Conservation (phyloP, 1,140 invertebrate species). For the Macrobrachium rosenbergii region DNA sequence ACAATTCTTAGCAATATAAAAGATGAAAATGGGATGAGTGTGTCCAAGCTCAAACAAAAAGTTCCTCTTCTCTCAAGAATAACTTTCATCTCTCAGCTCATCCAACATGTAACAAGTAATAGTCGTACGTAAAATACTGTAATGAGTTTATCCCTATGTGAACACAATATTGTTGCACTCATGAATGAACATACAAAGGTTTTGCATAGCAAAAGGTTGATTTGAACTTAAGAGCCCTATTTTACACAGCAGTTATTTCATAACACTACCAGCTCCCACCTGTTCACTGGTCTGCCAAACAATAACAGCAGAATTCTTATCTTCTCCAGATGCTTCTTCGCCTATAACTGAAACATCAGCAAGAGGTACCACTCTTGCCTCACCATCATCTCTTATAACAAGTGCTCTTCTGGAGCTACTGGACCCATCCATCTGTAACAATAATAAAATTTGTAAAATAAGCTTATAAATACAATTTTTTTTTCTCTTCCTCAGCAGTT, state of each 20-base stretch:
- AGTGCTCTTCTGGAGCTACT: slow-evolving; percentile 33
- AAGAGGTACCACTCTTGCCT: slow-evolving; percentile 49
- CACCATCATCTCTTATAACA: slow-evolving; percentile 53
- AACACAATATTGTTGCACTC: too few species aligned
- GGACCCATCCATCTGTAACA: slow-evolving; percentile 39
- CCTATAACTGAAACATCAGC: slow-evolving; percentile 40
- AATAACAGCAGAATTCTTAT: slow-evolving; percentile 47
- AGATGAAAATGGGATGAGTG: too few species aligned
- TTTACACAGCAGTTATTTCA: background rate
- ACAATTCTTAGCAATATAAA: too few species aligned
- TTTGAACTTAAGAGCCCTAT: background rate
- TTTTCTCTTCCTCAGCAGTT: too few species aligned
- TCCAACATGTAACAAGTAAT: too few species aligned
- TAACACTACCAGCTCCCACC: background rate
- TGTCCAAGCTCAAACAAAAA: too few species aligned
- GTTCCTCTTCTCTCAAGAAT: too few species aligned
- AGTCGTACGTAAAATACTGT: too few species aligned
- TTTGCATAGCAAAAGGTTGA: background rate
- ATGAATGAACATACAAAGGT: too few species aligned
- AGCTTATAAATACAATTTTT: too few species aligned
- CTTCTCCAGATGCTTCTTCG: background rate
- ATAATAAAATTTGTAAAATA: background rate
- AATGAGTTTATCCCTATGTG: too few species aligned
- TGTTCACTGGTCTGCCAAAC: slow-evolving; percentile 44
- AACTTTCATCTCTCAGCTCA: too few species aligned